Base-by-base conservation (phyloP, 2,888 invertebrate genomes). In the Molanna angustata region DNA sequence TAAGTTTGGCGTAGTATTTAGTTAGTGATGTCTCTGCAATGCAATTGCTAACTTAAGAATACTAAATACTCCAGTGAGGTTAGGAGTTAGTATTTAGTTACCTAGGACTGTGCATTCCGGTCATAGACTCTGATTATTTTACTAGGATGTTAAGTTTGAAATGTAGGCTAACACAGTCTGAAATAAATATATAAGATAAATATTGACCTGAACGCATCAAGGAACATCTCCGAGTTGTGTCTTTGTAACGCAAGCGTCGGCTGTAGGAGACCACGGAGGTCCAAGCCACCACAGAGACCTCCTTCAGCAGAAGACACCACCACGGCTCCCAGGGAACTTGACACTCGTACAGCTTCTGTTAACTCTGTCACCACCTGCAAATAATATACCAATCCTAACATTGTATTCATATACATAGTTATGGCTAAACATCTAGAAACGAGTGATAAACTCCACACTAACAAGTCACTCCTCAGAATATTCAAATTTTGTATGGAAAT, bases 261-360 rank as follows among this genome's bases (percentile, higher is more conserved):
- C 56, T 80, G 70, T 32, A 88, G 67, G 32, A 94, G 69, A 49
- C 80, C 79, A 51, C 82, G 82, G 52, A 93, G 80, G 70, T 95
- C 90, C 58, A 95, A 74, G 19, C 92, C 93, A 60, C 88, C 86
- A 66, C 90, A 93, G 65, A 93, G 87, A 39, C 83, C 80, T 41
- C 82, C 81, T 45, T 86, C 86, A 47, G 85, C 84, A 4, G 91
- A 89, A 44, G 85, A 85, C 17, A 95, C 67, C 59, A 90, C 72
- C 52, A 94, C 89, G 1, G 82, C 78, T 62, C 80, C 68, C 79
- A 9, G 4, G 3, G 4, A 11, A 11, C n/a, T n/a, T 60, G 84
- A 85, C 17, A 80, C 79, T 52, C 80, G 76, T 54, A 94, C 69
- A 11, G 84, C 85, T 52, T 82, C 79, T 47, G 80, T 80, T 56